Evolutionary conservation across 2,797 vertebrate species (phyloP).

Genomic region (Poecilia velifera): DNA sequence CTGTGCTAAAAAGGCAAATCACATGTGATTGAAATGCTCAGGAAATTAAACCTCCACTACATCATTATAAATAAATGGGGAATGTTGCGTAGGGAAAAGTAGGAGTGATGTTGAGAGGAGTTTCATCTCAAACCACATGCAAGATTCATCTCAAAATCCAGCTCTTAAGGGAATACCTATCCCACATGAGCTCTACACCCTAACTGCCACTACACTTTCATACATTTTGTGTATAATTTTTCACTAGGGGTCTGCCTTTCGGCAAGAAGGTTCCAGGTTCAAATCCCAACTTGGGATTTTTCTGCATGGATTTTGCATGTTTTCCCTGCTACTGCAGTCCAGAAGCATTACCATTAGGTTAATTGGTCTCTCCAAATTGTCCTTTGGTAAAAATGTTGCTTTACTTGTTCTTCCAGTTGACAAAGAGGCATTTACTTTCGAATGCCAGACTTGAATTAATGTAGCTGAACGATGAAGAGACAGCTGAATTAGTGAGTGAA

Average conservation of each 20-base stretch:
- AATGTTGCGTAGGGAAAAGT: neutral
- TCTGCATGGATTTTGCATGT: neutral
- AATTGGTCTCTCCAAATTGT: neutral
- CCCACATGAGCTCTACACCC: neutral
- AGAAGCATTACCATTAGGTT: neutral
- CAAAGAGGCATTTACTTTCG: conserved; percentile 14
- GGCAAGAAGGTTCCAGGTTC: neutral
- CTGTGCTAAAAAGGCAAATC: conserved; percentile 34
- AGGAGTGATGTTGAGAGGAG: neutral
- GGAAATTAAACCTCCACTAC: neutral
- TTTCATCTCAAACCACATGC: neutral
- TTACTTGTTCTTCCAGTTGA: neutral
- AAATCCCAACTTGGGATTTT: neutral
- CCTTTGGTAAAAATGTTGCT: neutral
- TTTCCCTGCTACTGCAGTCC: neutral
- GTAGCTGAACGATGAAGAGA: conserved; percentile 23
- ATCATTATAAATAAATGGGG: conserved; percentile 16
- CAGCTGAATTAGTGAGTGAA: conserved; percentile 39
- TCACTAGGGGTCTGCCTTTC: neutral
- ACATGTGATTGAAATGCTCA: conserved; percentile 21
- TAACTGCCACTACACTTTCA: neutral
- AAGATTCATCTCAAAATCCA: neutral
- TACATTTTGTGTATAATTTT: neutral
- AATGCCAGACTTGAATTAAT: conserved; percentile 37
- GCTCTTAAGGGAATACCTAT: neutral